Evolutionary conservation across 2,888 invertebrate genomes (phyloP), one percentile per base, ranked within the genome.

Genomic region (Thysanoteuthis rhombus): DNA sequence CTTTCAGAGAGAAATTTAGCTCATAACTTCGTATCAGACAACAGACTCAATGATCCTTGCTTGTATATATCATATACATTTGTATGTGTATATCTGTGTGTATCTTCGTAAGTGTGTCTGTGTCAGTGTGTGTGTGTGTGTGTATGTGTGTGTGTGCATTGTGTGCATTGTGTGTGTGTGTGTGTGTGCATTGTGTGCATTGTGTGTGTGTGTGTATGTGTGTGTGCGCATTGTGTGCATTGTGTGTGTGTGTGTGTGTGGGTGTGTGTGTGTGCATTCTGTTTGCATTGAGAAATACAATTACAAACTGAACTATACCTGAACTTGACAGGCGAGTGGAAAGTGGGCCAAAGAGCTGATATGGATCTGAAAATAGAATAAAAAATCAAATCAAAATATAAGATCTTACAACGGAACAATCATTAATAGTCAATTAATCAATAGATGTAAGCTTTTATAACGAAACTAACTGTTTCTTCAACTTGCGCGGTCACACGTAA

Each of bases 281-380:
- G 4, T 52, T 39, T n/a, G 38, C 32, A 93, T 36, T 93, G 22
- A 58, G 58, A 58, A 52, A 89, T 28, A 38, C 22, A 25, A 36
- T 5, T 93, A 36, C 6, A 58, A 47, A 75, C 0, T 58, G 75
- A 36, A 36, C 8, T 97, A 98, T 97, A 99, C 99, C 99, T 98
- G 99, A 99, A 97, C 99, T 99, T 94, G 99, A 99, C 97, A 99
- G 98, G 97, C 99, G 98, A 98, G 99, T 99, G 98, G 99, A 99
- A 95, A 99, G 99, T 94, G 99, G 98, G 94, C 99, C 99, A 97
- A 99, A 99, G 98, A 99, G 98, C 98, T 99, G 99, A 98, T 99
- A 99, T 97, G 99, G 99, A 98, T 99, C 99, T 99, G 98, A 40
- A 90, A 90, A 8, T 28, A 39, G 40, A 32, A 40, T 0, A 40